A percentile compares a stretch with the other conserved stretches of the same genome.
Evolutionary conservation across 2,888 invertebrate species (phyloP).

Genomic region (Eupeodes latifasciatus): DNA sequence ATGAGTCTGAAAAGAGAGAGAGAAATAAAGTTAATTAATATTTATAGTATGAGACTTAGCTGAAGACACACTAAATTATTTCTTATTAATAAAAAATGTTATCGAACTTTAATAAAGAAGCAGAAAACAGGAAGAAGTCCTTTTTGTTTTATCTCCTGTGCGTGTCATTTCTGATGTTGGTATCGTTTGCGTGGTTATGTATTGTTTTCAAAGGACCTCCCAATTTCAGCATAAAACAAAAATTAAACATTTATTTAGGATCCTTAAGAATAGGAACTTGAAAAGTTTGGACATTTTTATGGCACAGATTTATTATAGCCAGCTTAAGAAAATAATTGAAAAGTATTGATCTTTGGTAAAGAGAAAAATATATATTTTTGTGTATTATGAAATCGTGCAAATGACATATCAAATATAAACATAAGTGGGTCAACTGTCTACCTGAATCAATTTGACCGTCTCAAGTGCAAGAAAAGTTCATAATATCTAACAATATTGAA

Average conservation of each 20-base stretch:
- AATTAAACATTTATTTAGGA: not conserved
- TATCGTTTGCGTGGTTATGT: not conserved
- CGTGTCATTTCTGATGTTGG: not conserved
- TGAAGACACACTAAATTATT: too few relatives aligned
- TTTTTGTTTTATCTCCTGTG: not conserved
- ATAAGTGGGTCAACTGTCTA: too few relatives aligned
- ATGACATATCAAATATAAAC: too few relatives aligned
- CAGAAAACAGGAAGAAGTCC: not conserved
- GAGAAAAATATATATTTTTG: not conserved
- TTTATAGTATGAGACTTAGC: not conserved
- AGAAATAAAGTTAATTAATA: not conserved
- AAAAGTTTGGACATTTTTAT: not conserved
- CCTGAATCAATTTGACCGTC: too few relatives aligned
- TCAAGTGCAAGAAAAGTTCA: too few relatives aligned
- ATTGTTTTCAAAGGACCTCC: not conserved
- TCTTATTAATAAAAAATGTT: too few relatives aligned
- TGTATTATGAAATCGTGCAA: too few relatives aligned
- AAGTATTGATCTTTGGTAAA: not conserved
- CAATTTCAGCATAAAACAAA: too few relatives aligned
- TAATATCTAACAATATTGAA: too few relatives aligned
- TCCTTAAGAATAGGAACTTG: not conserved
- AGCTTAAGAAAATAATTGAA: conserved; percentile 6
- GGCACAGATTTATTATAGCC: not conserved
- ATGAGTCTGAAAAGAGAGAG: conserved; percentile 18
- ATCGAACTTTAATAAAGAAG: not conserved